Conservation (phyloP, 2,797 vertebrate genomes). For the Mastacembelus armatus region DNA sequence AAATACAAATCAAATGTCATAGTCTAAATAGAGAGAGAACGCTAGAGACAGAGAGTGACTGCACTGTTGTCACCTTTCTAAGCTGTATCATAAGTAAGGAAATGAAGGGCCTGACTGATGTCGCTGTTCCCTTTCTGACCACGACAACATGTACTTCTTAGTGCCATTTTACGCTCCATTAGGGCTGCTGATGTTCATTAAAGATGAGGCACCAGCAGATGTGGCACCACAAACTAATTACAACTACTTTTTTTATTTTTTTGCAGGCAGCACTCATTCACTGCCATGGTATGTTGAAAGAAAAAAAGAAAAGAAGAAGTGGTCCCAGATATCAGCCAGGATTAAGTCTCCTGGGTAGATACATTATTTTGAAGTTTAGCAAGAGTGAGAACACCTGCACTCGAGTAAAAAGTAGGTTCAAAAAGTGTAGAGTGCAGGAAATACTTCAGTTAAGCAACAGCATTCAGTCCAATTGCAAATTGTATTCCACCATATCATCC, state of each 20-base stretch:
- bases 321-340: not conserved
- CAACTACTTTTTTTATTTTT: too few species aligned
- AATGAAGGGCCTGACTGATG: slow-evolving; percentile 61
- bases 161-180: slow-evolving; percentile 81
- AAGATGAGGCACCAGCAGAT: slow-evolving; percentile 77
- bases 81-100: slow-evolving; percentile 24
- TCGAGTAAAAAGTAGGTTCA: not conserved
- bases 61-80: slow-evolving; percentile 9
- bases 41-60: not conserved
- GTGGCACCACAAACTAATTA: slow-evolving; percentile 76
- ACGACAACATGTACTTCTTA: slow-evolving; percentile 73
- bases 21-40: not conserved
- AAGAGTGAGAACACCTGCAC: slow-evolving; percentile 1
- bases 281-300: slow-evolving; percentile 31
- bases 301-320: slow-evolving; percentile 13
- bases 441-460: slow-evolving; percentile 17
- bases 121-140: slow-evolving; percentile 69
- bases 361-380: slow-evolving; percentile 15
- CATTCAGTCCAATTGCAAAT: not conserved
- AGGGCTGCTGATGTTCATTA: slow-evolving; percentile 77
- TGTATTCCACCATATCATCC: slow-evolving; percentile 19
- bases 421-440: slow-evolving; percentile 16
- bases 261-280: slow-evolving; percentile 47
- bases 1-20: slow-evolving; percentile 6
- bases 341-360: slow-evolving; percentile 6